Conservation (phyloP, 2,888 invertebrate species). For the Catonia carolina region DNA sequence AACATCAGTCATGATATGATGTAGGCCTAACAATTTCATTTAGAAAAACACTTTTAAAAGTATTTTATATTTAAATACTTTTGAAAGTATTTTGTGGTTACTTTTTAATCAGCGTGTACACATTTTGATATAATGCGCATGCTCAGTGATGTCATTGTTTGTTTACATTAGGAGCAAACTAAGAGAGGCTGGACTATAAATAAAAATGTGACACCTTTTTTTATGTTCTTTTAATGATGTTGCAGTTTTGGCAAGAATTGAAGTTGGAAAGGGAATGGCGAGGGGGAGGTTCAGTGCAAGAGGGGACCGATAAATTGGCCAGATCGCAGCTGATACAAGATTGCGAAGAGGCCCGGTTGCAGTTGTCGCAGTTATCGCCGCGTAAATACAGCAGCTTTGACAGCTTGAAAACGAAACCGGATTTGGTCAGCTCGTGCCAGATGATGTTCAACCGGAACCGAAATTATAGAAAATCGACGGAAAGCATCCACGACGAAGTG, state of each 20-base stretch:
- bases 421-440: constrained; percentile 24
- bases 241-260: constrained; percentile 66
- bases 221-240: constrained; percentile 28
- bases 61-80: no score
- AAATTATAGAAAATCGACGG: constrained; percentile 10
- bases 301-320: constrained; percentile 23
- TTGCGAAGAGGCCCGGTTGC: constrained; percentile 19
- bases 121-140: no score
- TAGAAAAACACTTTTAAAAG: no score
- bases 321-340: constrained; percentile 24
- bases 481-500: constrained; percentile 16
- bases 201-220: no score
- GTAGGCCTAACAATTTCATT: no score
- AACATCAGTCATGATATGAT: no score
- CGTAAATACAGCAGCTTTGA: constrained; percentile 24
- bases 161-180: no score
- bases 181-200: no score
- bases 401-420: constrained; percentile 23
- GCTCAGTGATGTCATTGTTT: no score
- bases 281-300: constrained; percentile 9
- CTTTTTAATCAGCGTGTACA: no score
- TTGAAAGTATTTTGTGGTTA: no score
- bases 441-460: neutral
- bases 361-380: neutral
- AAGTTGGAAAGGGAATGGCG: constrained; percentile 49